Percentiles rank a stretch among this genome's conserved stretches.
Evolutionary conservation across 2,888 invertebrate genomes (phyloP).

Genomic region (Venustoraphidia nigricollis): DNA sequence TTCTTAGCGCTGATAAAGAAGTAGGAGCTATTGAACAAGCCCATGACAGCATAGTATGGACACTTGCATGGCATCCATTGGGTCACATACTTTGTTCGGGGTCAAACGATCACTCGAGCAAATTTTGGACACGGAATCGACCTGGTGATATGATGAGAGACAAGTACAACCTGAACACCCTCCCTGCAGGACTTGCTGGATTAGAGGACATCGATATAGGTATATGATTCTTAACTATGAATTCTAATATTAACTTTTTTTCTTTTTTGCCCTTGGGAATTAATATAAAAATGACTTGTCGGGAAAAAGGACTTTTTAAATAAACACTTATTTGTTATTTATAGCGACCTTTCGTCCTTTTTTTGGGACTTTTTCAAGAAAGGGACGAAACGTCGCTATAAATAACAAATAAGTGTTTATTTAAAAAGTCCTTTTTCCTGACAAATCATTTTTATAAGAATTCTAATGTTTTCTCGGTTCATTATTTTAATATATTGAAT

Average conservation of each 20-base stretch:
- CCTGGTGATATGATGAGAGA: slow-evolving; percentile 98
- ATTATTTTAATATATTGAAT: not conserved
- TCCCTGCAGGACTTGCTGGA: slow-evolving; percentile 67
- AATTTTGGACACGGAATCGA: slow-evolving; percentile 98
- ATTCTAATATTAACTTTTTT: too few species aligned
- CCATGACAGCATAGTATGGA: slow-evolving; percentile 99
- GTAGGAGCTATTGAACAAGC: slow-evolving; percentile 97
- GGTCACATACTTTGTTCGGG: slow-evolving; percentile 98
- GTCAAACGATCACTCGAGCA: slow-evolving; percentile 98
- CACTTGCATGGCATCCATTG: slow-evolving; percentile 96
- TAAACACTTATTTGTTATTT: too few species aligned
- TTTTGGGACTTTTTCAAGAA: too few species aligned
- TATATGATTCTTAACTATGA: slow-evolving; percentile 14
- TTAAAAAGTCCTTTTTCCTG: too few species aligned
- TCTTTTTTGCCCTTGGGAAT: too few species aligned
- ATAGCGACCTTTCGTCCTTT: too few species aligned
- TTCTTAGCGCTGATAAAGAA: slow-evolving; percentile 79
- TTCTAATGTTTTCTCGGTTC: slow-evolving; percentile 5
- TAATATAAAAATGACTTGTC: too few species aligned
- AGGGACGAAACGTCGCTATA: too few species aligned
- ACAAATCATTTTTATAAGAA: too few species aligned
- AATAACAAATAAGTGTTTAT: too few species aligned
- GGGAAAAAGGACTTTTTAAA: too few species aligned
- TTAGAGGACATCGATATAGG: slow-evolving; percentile 55
- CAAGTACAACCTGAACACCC: slow-evolving; percentile 88